Percentiles rank a stretch among this genome's conserved stretches.
These are phyloP conservation scores for Apeltes quadracus DNA, from an alignment of 2,113 vertebrate species.

Conservation along the genomic window DNA sequence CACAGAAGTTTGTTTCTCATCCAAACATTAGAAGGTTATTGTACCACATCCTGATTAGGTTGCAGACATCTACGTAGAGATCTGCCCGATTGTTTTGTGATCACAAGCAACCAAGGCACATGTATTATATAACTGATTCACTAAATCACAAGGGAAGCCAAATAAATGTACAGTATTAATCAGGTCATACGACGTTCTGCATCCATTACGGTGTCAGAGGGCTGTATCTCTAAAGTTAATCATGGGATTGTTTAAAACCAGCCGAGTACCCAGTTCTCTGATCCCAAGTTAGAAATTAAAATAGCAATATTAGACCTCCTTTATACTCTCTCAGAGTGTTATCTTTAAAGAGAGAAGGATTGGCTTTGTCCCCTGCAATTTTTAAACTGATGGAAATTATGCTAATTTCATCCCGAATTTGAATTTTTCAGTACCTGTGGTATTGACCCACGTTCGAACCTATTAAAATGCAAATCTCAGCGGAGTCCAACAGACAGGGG, in stretches of 20 bases:
- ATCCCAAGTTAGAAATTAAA: slow-evolving; percentile 56
- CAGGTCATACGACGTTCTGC: not conserved
- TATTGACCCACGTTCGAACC: slow-evolving; percentile 81
- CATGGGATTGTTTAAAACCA: slow-evolving; percentile 28
- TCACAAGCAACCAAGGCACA: not conserved
- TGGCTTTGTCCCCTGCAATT: slow-evolving; percentile 76
- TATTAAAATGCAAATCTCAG: slow-evolving; percentile 86
- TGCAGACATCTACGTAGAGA: not conserved
- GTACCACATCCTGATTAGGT: not conserved
- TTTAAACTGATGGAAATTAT: slow-evolving; percentile 84
- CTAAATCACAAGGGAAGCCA: no score
- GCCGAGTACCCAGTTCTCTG: slow-evolving; percentile 16
- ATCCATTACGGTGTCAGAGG: not conserved
- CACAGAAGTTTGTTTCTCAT: not conserved
- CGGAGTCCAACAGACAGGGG: slow-evolving; percentile 62
- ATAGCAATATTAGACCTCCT: slow-evolving; percentile 56
- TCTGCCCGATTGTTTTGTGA: not conserved
- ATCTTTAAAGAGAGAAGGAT: slow-evolving; percentile 74
- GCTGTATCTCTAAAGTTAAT: slow-evolving; percentile 11
- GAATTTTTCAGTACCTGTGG: slow-evolving; percentile 81
- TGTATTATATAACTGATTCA: no score
- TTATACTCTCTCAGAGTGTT: slow-evolving; percentile 59
- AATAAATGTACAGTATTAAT: slow-evolving; percentile 4
- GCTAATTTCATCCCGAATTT: slow-evolving; percentile 79
- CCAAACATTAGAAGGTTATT: not conserved